A percentile compares a stretch with the other conserved stretches of the same genome.
phyloP scores from a whole-genome alignment of 30 jellyfish, hydroid and myxozoan genomes.

The Aurelia aurita region DNA sequence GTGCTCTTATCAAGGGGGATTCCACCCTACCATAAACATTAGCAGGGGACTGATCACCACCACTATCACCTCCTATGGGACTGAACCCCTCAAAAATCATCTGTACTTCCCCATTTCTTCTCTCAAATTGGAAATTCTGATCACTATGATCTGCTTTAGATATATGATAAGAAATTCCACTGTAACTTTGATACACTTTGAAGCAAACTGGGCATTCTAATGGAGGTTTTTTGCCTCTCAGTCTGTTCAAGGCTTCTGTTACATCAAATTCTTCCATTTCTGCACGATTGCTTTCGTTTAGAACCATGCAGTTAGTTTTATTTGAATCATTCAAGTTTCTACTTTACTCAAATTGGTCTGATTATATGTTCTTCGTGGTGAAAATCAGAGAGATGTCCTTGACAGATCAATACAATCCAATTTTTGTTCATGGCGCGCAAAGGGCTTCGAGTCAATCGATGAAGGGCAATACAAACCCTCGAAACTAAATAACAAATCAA shows the following conservation, averaged over 20 bases:
- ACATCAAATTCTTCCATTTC: conserved; percentile 71
- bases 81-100: conserved; percentile 71
- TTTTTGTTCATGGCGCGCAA: too few relatives aligned
- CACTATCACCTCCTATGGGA: conserved; percentile 63
- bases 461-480: too few relatives aligned
- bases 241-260: conserved; percentile 54
- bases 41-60: conserved; percentile 52
- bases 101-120: conserved; percentile 63
- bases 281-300: background rate
- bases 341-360: too few relatives aligned
- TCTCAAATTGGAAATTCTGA: conserved; percentile 66
- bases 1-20: conserved; percentile 88
- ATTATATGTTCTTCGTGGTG: too few relatives aligned
- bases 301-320: too few relatives aligned
- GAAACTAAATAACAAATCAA: too few relatives aligned
- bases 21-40: conserved; percentile 71
- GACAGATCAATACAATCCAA: too few relatives aligned
- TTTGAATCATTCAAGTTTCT: too few relatives aligned
- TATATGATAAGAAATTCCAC: conserved; percentile 95
- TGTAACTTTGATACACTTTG: conserved; percentile 85
- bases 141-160: conserved; percentile 81
- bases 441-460: too few relatives aligned
- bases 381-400: too few relatives aligned
- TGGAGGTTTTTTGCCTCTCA: conserved; percentile 85
- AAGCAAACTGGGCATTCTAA: conserved; percentile 95